Evolutionary conservation across 2,113 vertebrate genomes (phyloP).

Genomic region (Erpornis zantholeuca): DNA sequence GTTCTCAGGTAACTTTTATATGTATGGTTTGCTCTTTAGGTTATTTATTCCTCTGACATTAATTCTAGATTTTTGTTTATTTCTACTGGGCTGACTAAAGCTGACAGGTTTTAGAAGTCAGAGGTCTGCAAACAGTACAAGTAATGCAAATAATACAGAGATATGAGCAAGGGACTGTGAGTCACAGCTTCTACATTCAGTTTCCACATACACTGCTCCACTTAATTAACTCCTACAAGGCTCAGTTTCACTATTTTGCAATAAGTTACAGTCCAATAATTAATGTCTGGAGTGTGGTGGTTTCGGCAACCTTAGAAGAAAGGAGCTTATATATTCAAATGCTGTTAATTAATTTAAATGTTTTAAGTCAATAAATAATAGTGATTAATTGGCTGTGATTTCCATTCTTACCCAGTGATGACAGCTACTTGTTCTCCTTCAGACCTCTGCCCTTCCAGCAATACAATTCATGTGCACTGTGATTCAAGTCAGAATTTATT

Average conservation of each 20-base stretch:
- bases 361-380: neutral
- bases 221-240: conserved; percentile 1
- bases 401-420: neutral
- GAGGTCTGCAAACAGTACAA: neutral
- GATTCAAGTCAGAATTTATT: neutral
- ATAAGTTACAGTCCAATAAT: neutral
- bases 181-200: neutral
- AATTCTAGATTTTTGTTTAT: neutral
- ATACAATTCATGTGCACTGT: neutral
- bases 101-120: neutral
- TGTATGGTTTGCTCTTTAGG: neutral
- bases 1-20: neutral
- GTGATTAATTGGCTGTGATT: neutral
- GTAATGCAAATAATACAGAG: conserved; percentile 5
- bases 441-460: neutral
- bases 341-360: neutral
- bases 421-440: neutral
- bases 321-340: neutral
- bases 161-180: neutral
- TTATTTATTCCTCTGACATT: neutral
- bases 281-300: neutral
- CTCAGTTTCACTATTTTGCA: neutral
- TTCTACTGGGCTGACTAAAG: neutral
- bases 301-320: neutral
- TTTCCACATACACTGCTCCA: conserved; percentile 18